Evolutionary conservation across 2,797 vertebrate species (phyloP), one percentile per base, ranked within the genome.

Genomic region (Decapterus maruadsi): DNA sequence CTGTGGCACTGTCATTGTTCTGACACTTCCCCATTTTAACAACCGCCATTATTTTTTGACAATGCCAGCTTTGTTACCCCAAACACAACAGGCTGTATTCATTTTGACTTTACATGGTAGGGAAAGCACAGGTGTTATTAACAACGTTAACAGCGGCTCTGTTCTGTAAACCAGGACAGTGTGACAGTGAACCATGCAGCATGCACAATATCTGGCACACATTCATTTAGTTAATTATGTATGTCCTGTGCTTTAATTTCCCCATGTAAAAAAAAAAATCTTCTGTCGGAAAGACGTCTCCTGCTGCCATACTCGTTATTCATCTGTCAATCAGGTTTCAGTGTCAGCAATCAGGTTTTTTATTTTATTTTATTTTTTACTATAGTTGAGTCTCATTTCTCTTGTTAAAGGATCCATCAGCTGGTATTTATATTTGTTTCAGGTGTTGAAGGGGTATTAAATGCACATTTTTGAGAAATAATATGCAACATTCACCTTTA

Each of bases 31-130:
- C n/a, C 13, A 14, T 4, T 58, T 61, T 59, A 66, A 46, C 72
- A 59, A 38, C 40, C 53, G 36, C 38, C 51, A 65, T 64, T 76
- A 16, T n/a, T 51, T 63, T 57, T 55, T 61, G 55, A 79, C 68
- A 71, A 76, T 64, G 56, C 1, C 31, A 60, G 63, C 42, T 51
- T 81, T 62, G 58, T 50, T 50, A 68, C 38, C 34, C 36, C 59
- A 51, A 53, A 67, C 17, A 82, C 26, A 53, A 62, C 6, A 54
- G 55, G 50, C 36, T 26, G 17, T 61, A 72, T 43, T 56, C 45
- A 55, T 45, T 19, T 46, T 51, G 22, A 72, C 40, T 26, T 46
- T 14, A 70, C 8, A 60, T n/a, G 36, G 16, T 4, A 34, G 40
- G 17, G 45, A 40, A 58, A 75, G 6, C 53, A 55, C 13, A 43